These are phyloP conservation scores for Falcunculus frontatus DNA, from an alignment of 2,113 vertebrate genomes.

Conservation along the genomic window DNA sequence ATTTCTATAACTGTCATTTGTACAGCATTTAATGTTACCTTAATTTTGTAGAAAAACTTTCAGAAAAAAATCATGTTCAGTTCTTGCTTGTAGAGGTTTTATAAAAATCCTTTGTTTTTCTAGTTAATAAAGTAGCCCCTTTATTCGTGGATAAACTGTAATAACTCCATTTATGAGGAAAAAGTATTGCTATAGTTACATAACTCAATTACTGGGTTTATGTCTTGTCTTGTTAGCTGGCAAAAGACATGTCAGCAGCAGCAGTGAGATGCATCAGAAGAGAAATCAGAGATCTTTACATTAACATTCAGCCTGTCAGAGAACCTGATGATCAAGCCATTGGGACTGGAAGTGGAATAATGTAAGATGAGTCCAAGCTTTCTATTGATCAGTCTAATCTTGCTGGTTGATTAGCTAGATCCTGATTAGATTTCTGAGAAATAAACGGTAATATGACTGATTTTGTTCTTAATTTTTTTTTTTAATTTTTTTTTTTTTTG, in stretches of 20 bases:
- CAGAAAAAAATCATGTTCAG: not conserved
- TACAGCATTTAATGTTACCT: not conserved
- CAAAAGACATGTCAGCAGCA: constrained; percentile 89
- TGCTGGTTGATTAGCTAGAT: not conserved
- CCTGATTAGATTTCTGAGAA: not conserved
- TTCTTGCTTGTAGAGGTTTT: not conserved
- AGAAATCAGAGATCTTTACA: constrained; percentile 91
- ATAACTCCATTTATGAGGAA: not conserved
- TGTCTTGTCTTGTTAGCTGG: constrained; percentile 76
- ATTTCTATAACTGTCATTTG: not conserved
- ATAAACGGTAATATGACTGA: not conserved
- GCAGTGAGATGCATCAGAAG: constrained; percentile 90
- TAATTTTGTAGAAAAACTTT: not conserved
- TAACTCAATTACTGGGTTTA: not conserved
- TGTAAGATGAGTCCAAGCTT: constrained; percentile 74
- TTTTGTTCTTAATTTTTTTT: not conserved
- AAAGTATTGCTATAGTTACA: not conserved
- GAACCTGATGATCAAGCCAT: constrained; percentile 84
- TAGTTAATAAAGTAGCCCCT: not conserved
- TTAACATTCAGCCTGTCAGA: constrained; percentile 88
- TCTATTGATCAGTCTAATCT: not conserved
- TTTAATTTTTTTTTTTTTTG: not conserved
- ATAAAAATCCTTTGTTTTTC: not conserved
- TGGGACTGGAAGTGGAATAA: constrained; percentile 92
- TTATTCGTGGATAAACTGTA: not conserved